A percentile compares a stretch with the other conserved stretches of the same genome.
phyloP scores from a whole-genome alignment of 1,140 invertebrate genomes.

The Neodiprion virginianus region DNA sequence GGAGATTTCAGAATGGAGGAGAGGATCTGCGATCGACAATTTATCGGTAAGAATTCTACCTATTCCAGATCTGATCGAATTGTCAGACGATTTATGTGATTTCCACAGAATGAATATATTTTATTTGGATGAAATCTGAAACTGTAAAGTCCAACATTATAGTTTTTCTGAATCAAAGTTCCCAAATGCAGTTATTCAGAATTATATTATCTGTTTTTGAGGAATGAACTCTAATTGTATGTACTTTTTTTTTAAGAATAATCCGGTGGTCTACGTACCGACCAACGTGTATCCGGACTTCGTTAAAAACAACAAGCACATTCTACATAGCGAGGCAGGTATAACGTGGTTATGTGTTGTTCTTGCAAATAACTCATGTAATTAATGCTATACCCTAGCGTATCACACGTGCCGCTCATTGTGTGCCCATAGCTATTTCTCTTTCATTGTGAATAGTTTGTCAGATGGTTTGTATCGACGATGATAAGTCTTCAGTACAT shows the following conservation, averaged over 20 bases:
- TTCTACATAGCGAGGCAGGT: conserved; percentile 38
- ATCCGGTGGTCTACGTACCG: conserved; percentile 18
- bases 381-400: not conserved
- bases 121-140: too few species aligned
- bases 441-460: conserved; percentile 30
- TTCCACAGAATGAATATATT: too few species aligned
- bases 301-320: conserved; percentile 35
- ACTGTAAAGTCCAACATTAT: too few species aligned
- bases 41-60: conserved; percentile 16
- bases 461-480: conserved; percentile 40
- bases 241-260: not conserved
- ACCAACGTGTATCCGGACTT: conserved; percentile 26
- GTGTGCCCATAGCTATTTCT: not conserved
- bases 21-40: conserved; percentile 29
- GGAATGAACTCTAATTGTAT: not conserved
- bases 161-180: too few species aligned
- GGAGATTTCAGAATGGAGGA: conserved; percentile 31
- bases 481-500: conserved; percentile 38
- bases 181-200: not conserved
- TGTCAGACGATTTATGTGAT: not conserved
- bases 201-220: not conserved
- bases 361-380: not conserved
- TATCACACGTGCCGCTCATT: not conserved
- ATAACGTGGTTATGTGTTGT: conserved; percentile 3
- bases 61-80: not conserved